Conservation (phyloP, 2,113 vertebrate species). For the Hystrix brachyura region DNA sequence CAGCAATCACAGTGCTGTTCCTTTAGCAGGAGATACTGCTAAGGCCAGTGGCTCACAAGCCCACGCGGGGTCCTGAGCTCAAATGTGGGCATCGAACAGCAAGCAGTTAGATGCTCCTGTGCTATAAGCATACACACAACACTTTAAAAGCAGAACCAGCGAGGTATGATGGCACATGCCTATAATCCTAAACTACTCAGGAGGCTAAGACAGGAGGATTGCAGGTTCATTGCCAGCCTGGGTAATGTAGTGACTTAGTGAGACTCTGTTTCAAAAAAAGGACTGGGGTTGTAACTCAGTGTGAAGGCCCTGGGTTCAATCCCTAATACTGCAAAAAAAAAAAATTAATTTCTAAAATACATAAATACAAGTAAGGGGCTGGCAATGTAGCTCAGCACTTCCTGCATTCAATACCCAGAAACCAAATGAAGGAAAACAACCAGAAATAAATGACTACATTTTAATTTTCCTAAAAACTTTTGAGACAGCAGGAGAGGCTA, state of each 20-base stretch:
- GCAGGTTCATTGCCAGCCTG: neutral
- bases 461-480: neutral
- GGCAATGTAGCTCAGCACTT: neutral
- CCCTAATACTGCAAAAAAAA: neutral
- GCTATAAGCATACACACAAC: neutral
- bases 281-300: neutral
- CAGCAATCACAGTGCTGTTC: fast-evolving
- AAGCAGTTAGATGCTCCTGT: neutral
- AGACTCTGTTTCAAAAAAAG: neutral
- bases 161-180: neutral
- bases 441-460: slow-evolving; percentile 5
- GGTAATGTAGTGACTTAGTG: neutral
- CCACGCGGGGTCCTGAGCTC: neutral
- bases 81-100: neutral
- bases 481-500: neutral
- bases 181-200: neutral
- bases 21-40: neutral
- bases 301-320: neutral
- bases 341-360: neutral
- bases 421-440: neutral
- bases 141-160: neutral
- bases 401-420: neutral
- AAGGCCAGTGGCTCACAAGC: neutral
- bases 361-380: neutral
- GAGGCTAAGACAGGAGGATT: neutral